phyloP scores from a whole-genome alignment of 2,888 invertebrate genomes.

The Merodon equestris region DNA sequence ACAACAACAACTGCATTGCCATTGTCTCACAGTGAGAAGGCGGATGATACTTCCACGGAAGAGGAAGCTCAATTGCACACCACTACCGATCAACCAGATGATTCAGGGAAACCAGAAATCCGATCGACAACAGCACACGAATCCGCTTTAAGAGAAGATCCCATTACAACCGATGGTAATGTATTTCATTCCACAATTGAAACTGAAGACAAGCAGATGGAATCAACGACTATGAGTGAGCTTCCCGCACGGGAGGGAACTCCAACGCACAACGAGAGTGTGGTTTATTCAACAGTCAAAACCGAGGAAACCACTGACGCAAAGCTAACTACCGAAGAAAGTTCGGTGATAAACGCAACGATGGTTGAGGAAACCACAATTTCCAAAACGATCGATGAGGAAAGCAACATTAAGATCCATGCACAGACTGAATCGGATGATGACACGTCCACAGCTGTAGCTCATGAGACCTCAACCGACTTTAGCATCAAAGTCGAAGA shows the following conservation, averaged over 20 bases:
- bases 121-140: not conserved
- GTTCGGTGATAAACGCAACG: too few relatives aligned
- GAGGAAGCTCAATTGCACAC: not conserved
- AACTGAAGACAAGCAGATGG: not conserved
- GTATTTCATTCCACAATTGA: too few relatives aligned
- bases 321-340: too few relatives aligned
- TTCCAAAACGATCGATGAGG: not conserved
- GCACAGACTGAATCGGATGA: not conserved
- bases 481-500: not conserved
- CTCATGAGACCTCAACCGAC: not conserved
- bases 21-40: not conserved
- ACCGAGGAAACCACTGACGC: slow-evolving; percentile 6
- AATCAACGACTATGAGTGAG: not conserved
- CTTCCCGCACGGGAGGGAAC: too few relatives aligned
- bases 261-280: too few relatives aligned
- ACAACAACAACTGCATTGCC: too few relatives aligned
- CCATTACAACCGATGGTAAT: too few relatives aligned
- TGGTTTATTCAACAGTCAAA: not conserved
- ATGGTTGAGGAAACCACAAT: not conserved
- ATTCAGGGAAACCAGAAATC: not conserved
- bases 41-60: slow-evolving; percentile 6
- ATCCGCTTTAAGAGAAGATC: too few relatives aligned
- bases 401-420: too few relatives aligned
- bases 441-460: not conserved
- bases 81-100: not conserved